phyloP scores from a whole-genome alignment of 1,140 invertebrate species.

The Brachionus rotundiformis region DNA sequence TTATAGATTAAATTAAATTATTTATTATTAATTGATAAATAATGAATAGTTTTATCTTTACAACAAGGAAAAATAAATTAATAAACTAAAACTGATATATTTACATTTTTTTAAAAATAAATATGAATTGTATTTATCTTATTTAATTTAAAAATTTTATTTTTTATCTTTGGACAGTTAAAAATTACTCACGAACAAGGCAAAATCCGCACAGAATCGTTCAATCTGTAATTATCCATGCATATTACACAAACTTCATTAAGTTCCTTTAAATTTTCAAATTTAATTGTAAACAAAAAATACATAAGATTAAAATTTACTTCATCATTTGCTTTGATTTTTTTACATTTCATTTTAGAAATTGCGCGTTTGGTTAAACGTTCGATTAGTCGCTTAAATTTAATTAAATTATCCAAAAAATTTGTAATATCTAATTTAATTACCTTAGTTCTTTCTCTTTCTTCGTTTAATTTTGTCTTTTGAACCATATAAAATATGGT shows the following conservation, averaged over 20 bases:
- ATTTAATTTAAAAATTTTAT: no score
- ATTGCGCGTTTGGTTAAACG: background rate
- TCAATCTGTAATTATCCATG: constrained; percentile 24
- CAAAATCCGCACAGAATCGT: constrained; percentile 19
- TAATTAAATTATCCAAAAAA: background rate
- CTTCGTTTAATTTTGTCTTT: constrained; percentile 15
- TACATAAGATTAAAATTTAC: background rate
- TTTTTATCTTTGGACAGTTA: background rate
- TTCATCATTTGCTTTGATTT: background rate
- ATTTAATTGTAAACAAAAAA: background rate
- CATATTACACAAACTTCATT: constrained; percentile 47
- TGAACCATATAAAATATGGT: constrained; percentile 1
- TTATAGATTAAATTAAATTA: no score
- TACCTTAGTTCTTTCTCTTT: constrained; percentile 11
- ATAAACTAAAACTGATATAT: no score
- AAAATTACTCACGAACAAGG: constrained; percentile 37
- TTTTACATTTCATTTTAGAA: constrained; percentile 33
- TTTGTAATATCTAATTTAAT: no score
- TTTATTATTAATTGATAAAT: no score
- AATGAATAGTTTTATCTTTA: no score
- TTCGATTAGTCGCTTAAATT: background rate
- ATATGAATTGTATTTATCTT: no score
- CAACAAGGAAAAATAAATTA: no score
- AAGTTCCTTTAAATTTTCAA: background rate
- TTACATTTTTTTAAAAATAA: no score